These are phyloP conservation scores for Puffinus mauretanicus DNA, from an alignment of 2,113 vertebrate genomes.

Conservation along the genomic window DNA sequence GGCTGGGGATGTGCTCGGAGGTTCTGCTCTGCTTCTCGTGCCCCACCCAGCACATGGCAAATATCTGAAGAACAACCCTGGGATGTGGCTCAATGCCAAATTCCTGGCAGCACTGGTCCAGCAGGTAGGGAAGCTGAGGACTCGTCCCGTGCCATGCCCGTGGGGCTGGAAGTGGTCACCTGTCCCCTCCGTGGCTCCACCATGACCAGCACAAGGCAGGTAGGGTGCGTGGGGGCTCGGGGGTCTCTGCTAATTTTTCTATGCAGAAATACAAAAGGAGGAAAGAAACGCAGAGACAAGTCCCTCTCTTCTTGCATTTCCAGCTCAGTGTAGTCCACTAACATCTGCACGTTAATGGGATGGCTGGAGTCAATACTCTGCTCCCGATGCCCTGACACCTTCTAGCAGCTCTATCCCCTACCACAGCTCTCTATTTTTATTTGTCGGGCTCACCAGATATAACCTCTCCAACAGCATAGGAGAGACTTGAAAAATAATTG, in stretches of 20 bases:
- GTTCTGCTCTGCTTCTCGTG: background rate
- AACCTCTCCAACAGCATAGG: background rate
- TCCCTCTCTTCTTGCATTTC: background rate
- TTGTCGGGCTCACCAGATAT: background rate
- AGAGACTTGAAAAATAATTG: slow-evolving; percentile 48
- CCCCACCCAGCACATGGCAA: background rate
- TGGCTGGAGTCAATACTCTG: background rate
- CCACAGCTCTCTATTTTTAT: background rate
- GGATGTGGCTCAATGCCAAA: background rate
- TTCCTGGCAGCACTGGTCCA: background rate
- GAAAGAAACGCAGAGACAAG: background rate
- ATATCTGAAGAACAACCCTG: background rate
- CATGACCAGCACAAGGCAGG: background rate
- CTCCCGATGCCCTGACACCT: background rate
- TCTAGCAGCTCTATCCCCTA: background rate
- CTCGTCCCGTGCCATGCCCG: rapidly evolving
- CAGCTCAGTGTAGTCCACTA: background rate
- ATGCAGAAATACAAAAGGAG: background rate
- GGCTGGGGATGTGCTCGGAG: background rate
- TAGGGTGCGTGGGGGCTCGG: rapidly evolving
- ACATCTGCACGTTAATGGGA: background rate
- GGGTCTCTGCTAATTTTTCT: background rate
- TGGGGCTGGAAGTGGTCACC: background rate
- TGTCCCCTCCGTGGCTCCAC: background rate
- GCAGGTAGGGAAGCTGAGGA: background rate